phyloP scores from a whole-genome alignment of 2,888 invertebrate genomes.

The Ectobius pallidus region DNA sequence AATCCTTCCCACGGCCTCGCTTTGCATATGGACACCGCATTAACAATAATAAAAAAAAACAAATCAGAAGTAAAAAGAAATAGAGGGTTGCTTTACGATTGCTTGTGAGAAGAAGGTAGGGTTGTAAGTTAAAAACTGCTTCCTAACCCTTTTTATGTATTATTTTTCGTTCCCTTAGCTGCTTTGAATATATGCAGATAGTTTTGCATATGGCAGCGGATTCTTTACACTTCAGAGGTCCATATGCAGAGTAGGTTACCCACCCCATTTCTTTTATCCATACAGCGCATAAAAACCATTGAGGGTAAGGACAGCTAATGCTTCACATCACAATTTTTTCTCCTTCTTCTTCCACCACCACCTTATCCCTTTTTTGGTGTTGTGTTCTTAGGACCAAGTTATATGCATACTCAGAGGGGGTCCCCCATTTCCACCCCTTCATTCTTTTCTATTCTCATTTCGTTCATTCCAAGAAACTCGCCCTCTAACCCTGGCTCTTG shows the following conservation, averaged over 20 bases:
- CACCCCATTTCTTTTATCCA: not conserved
- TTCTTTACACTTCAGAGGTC: slow-evolving; percentile 9
- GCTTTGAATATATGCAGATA: slow-evolving; percentile 35
- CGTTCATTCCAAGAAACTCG: slow-evolving; percentile 4
- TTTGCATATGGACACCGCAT: not conserved
- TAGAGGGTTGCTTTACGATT: not conserved
- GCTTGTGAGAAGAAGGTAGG: too few species aligned
- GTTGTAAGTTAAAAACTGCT: not conserved
- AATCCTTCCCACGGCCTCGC: slow-evolving; percentile 15
- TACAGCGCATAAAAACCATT: not conserved
- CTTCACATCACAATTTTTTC: not conserved
- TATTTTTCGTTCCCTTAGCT: slow-evolving; percentile 20
- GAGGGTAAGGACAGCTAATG: slow-evolving; percentile 1
- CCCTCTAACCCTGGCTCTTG: too few species aligned
- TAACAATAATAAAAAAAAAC: not conserved
- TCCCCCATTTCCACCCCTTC: slow-evolving; percentile 1
- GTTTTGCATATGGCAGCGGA: slow-evolving; percentile 32
- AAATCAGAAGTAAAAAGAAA: slow-evolving; percentile 4
- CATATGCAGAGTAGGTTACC: slow-evolving; percentile 6
- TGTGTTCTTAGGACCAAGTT: slow-evolving; percentile 22
- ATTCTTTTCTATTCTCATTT: not conserved
- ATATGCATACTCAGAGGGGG: slow-evolving; percentile 10
- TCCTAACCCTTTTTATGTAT: not conserved
- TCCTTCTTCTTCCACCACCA: not conserved
- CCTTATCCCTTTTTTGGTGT: not conserved